Conservation (phyloP, 2,797 vertebrate species). For the Fratercula arctica region DNA sequence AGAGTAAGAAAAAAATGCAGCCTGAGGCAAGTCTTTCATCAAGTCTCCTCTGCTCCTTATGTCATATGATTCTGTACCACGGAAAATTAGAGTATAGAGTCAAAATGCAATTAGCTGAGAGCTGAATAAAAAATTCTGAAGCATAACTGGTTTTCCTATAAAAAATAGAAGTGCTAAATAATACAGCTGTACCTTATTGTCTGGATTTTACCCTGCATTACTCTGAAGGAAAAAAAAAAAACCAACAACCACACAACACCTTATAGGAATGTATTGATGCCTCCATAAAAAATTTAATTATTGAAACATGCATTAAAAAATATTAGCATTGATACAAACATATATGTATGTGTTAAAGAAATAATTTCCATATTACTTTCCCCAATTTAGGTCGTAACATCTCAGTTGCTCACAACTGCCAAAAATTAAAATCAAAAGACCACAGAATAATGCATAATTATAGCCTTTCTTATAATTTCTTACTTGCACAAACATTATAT, state of each 20-base stretch:
- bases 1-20: slow-evolving; percentile 49
- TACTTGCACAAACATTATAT: background rate
- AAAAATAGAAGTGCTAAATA: slow-evolving; percentile 29
- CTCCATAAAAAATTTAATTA: background rate
- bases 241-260: background rate
- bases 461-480: background rate
- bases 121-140: slow-evolving; percentile 42
- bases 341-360: background rate
- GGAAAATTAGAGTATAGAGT: slow-evolving; percentile 27
- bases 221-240: background rate
- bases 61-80: slow-evolving; percentile 20
- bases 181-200: background rate
- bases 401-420: background rate
- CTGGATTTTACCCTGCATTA: background rate
- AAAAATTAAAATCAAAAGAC: background rate
- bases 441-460: background rate
- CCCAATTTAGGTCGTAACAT: background rate
- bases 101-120: slow-evolving; percentile 44
- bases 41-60: slow-evolving; percentile 23
- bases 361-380: too few species aligned
- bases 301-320: background rate
- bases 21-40: background rate
- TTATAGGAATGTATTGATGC: background rate
- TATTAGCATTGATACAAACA: background rate
- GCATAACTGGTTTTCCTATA: background rate